Percentiles rank a stretch among this genome's conserved stretches.
Evolutionary conservation across 2,797 vertebrate genomes (phyloP).

Genomic region (Phoebastria nigripes): DNA sequence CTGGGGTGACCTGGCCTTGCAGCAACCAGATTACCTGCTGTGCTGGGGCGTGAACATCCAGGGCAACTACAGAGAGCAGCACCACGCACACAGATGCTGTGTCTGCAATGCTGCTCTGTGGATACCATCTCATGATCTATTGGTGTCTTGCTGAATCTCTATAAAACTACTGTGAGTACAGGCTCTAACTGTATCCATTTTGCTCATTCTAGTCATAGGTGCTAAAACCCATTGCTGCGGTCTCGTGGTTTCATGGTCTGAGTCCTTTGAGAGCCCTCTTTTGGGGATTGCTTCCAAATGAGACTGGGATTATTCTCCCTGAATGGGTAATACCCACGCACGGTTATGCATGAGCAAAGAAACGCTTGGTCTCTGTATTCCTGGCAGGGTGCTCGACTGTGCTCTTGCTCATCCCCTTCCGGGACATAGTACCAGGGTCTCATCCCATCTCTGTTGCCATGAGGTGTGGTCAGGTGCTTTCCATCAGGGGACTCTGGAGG

Average conservation of each 20-base stretch:
- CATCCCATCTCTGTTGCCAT: accelerated
- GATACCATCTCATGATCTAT: background rate
- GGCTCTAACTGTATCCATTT: background rate
- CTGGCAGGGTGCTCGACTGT: background rate
- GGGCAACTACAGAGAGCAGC: background rate
- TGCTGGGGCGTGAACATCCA: background rate
- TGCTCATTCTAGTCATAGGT: background rate
- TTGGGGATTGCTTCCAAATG: background rate
- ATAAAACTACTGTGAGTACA: background rate
- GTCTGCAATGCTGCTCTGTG: accelerated
- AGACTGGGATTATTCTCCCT: background rate
- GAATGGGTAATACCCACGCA: accelerated
- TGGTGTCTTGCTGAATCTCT: no score
- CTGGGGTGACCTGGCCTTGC: background rate
- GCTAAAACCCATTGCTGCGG: background rate
- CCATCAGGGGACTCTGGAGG: background rate
- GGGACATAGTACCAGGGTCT: accelerated
- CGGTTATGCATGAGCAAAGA: accelerated
- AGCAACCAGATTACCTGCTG: background rate
- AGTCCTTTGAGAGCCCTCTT: background rate
- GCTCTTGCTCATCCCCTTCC: accelerated
- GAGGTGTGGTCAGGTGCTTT: background rate
- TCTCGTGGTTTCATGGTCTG: background rate
- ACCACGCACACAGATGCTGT: accelerated
- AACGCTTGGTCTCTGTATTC: background rate